Conservation (phyloP, 37 sponge, comb jelly and placozoan genomes). For the Diacarnus erythraeanus region DNA sequence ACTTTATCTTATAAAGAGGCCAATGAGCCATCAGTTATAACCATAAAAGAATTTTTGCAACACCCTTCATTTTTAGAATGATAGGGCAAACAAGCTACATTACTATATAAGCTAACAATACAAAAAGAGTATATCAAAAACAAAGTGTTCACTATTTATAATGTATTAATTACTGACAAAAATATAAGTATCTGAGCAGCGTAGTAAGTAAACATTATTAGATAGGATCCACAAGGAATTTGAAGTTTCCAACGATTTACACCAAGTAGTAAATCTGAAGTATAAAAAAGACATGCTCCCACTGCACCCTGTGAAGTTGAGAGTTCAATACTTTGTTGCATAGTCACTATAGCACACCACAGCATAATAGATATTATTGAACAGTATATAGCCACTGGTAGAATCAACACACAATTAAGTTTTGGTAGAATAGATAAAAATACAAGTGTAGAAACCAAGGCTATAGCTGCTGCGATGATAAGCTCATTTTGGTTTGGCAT, state of each 20-base stretch:
- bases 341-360: slow-evolving; percentile 39
- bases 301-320: slow-evolving; percentile 22
- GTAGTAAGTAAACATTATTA: slow-evolving; percentile 70
- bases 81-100: too few relatives aligned
- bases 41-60: too few relatives aligned
- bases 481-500: not conserved
- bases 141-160: too few relatives aligned
- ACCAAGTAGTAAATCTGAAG: slow-evolving; percentile 54
- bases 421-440: slow-evolving; percentile 23
- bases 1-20: too few relatives aligned
- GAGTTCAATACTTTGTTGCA: not conserved
- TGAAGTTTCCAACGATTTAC: slow-evolving; percentile 39
- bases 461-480: slow-evolving; percentile 3
- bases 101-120: too few relatives aligned
- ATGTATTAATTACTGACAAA: slow-evolving; percentile 1
- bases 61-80: too few relatives aligned
- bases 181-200: slow-evolving; percentile 54
- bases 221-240: slow-evolving; percentile 17
- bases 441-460: slow-evolving; percentile 17
- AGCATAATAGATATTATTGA: slow-evolving; percentile 50
- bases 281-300: slow-evolving; percentile 67
- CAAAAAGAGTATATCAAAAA: too few relatives aligned
- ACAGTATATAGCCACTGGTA: slow-evolving; percentile 40
- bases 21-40: too few relatives aligned
- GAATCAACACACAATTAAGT: slow-evolving; percentile 1